Percentiles rank a stretch among this genome's conserved stretches.
phyloP scores from a whole-genome alignment of 2,888 invertebrate genomes.

The Cotesia congregata region DNA sequence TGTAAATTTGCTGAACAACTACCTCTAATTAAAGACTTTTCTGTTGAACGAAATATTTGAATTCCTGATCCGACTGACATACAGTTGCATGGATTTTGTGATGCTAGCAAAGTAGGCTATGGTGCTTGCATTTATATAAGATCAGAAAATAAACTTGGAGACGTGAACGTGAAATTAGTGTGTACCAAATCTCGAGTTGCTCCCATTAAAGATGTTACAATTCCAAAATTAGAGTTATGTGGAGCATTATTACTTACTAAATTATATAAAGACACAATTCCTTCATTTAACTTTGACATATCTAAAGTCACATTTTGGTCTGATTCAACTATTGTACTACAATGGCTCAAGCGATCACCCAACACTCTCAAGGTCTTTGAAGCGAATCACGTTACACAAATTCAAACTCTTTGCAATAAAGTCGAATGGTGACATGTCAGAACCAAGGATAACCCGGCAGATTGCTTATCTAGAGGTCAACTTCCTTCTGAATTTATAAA shows the following conservation, averaged over 20 bases:
- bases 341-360: conserved; percentile 39
- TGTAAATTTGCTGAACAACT: conserved; percentile 33
- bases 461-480: conserved; percentile 43
- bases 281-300: conserved; percentile 24
- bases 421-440: conserved; percentile 44
- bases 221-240: conserved; percentile 55
- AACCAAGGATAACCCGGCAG: neutral
- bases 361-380: conserved; percentile 33
- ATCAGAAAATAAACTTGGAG: conserved; percentile 14
- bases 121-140: conserved; percentile 49
- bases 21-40: neutral
- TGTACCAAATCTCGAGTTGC: conserved; percentile 56
- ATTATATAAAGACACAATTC: too few species aligned
- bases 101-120: conserved; percentile 47
- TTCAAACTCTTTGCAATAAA: conserved; percentile 39
- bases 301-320: conserved; percentile 37
- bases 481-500: conserved; percentile 35
- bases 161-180: conserved; percentile 43
- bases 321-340: conserved; percentile 41
- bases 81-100: conserved; percentile 50
- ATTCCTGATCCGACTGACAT: neutral
- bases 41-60: neutral
- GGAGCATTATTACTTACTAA: neutral
- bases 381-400: conserved; percentile 41
- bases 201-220: conserved; percentile 49